phyloP scores from a whole-genome alignment of 2,113 vertebrate species.

The Trichechus manatus region DNA sequence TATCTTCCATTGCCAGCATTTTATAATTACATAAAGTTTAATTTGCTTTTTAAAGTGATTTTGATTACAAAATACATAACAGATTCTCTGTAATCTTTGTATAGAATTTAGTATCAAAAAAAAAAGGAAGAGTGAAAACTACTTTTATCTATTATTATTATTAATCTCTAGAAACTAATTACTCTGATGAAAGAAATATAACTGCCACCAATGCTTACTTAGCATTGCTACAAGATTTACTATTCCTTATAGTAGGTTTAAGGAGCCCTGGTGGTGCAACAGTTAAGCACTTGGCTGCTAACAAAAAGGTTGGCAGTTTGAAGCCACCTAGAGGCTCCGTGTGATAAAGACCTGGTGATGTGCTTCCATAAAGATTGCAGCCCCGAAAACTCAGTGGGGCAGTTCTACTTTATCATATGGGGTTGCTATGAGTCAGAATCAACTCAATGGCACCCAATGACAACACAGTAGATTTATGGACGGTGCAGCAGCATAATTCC shows the following conservation, averaged over 20 bases:
- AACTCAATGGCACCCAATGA: too few relatives aligned
- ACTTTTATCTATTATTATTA: background rate
- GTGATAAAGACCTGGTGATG: too few relatives aligned
- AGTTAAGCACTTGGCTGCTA: too few relatives aligned
- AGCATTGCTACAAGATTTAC: background rate
- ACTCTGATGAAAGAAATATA: background rate
- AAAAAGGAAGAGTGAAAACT: background rate
- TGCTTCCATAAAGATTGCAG: too few relatives aligned
- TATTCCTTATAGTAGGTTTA: background rate
- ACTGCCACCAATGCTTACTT: background rate
- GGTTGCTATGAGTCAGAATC: too few relatives aligned
- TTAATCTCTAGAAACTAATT: background rate
- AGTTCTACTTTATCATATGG: too few relatives aligned
- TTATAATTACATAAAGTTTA: background rate
- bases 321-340: too few relatives aligned
- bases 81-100: background rate
- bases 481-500: background rate
- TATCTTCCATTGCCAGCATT: background rate
- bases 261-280: too few relatives aligned
- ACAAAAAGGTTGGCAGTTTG: too few relatives aligned
- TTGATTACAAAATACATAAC: background rate
- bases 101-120: background rate
- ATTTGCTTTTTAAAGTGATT: background rate
- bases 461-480: background rate
- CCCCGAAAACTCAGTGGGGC: too few relatives aligned